These are phyloP conservation scores for Epinotia ramella DNA, from an alignment of 2,888 invertebrate genomes.

Conservation along the genomic window DNA sequence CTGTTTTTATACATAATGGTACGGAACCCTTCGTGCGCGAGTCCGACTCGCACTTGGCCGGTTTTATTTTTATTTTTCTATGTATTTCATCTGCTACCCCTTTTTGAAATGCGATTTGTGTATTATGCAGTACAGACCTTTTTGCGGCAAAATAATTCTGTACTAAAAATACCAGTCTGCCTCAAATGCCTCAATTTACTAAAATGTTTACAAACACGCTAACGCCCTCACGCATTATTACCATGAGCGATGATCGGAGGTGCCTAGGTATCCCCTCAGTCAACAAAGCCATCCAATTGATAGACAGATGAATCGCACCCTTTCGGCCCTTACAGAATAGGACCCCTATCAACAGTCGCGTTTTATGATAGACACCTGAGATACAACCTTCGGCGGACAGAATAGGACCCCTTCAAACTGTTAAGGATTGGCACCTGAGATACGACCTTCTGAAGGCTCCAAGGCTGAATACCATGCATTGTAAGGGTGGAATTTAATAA, in stretches of 20 bases:
- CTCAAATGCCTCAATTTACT: neutral
- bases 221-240: slow-evolving; percentile 6
- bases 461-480: neutral
- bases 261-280: slow-evolving; percentile 19
- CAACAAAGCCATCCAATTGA: slow-evolving; percentile 25
- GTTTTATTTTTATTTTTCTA: too few relatives aligned
- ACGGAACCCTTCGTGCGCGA: too few relatives aligned
- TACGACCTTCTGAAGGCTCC: neutral
- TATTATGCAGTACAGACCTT: too few relatives aligned
- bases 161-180: neutral
- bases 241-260: slow-evolving; percentile 5
- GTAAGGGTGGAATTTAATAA: slow-evolving; percentile 17
- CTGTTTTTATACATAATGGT: too few relatives aligned
- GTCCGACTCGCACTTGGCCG: too few relatives aligned
- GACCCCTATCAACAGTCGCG: neutral
- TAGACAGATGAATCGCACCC: slow-evolving; percentile 26
- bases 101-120: too few relatives aligned
- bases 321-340: slow-evolving; percentile 6
- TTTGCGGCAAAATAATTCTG: too few relatives aligned
- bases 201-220: slow-evolving; percentile 22
- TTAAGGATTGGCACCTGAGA: neutral
- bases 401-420: neutral
- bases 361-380: slow-evolving; percentile 5
- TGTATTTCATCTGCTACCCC: too few relatives aligned
- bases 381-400: neutral